Evolutionary conservation across 2,888 invertebrate genomes (phyloP), one percentile per base, ranked within the genome.

Genomic region (Ptychoptera albimana): DNA sequence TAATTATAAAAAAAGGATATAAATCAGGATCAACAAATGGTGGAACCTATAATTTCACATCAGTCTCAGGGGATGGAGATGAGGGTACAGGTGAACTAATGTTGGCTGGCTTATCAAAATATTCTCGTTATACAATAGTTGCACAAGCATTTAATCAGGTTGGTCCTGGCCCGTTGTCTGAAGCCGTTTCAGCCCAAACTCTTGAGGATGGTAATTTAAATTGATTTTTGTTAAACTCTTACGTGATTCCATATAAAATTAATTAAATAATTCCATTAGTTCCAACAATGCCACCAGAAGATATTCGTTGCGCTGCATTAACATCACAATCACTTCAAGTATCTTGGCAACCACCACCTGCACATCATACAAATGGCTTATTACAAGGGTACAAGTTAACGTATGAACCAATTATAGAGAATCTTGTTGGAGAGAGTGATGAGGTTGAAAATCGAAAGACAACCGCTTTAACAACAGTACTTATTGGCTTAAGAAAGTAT

Each of bases 271-370:
- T 39, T 45, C 23, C 8, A 37, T 15, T 57, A 86, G 85, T 83
- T 39, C 86, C 86, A 37, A 82, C 80, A 55, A 74, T 75, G 57
- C 73, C 84, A n/a, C 85, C 85, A 1, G 78, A 79, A 59, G 81
- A 80, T 55, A 77, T 86, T 12, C 72, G 82, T 47, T 85, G 85
- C 55, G 76, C 77, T 1, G 75, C 83, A 1, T 60, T 83, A 39
- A 78, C 80, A 23, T 82, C 85, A 0, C 79, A 82, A 55, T 81
- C 81, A 8, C 65, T 86, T 45, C 80, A 82, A 66, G 75, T 86
- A 14, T 77, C 80, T 42, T 86, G 86, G 86, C 79, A 82, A 50
- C 81, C 82, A 11, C 81, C 84, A 1, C 77, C 82, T 35, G 72
- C 73, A 32, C 73, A 75, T 50, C 76, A 82, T 47, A 75, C 78